These are phyloP conservation scores for Meghimatium bilineatum DNA, from an alignment of 2,888 invertebrate species.

Conservation along the genomic window DNA sequence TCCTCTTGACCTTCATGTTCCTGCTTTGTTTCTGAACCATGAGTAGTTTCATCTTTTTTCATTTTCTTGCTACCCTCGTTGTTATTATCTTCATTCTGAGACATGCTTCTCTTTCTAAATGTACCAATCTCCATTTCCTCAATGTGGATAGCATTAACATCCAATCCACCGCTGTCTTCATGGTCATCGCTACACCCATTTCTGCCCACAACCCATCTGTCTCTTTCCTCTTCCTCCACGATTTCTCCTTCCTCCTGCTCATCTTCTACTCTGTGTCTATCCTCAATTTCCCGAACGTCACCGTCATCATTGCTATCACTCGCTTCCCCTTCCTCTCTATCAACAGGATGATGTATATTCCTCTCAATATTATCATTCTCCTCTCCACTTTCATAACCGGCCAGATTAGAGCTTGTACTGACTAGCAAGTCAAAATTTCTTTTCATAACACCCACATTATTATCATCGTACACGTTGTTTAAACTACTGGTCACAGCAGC, in stretches of 20 bases:
- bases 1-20: background rate
- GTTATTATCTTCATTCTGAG: slow-evolving; percentile 24
- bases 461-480: slow-evolving; percentile 9
- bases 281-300: slow-evolving; percentile 16
- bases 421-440: slow-evolving; percentile 28
- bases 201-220: background rate
- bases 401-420: slow-evolving; percentile 28
- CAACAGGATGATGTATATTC: background rate
- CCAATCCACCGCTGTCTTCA: slow-evolving; percentile 16
- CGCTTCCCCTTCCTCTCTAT: slow-evolving; percentile 45
- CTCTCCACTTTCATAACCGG: slow-evolving; percentile 39
- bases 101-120: slow-evolving; percentile 30
- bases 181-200: background rate
- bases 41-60: slow-evolving; percentile 1
- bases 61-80: slow-evolving; percentile 18
- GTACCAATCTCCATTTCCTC: slow-evolving; percentile 36
- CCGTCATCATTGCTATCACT: slow-evolving; percentile 45
- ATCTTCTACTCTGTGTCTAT: background rate
- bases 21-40: background rate
- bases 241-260: slow-evolving; percentile 45
- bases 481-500: slow-evolving; percentile 17
- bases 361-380: slow-evolving; percentile 11
- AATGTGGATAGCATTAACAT: slow-evolving; percentile 31
- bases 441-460: slow-evolving; percentile 27
- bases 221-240: slow-evolving; percentile 42